Evolutionary conservation across 2,888 invertebrate species (phyloP), one percentile per base, ranked within the genome.

Genomic region (Aphidius colemani): DNA sequence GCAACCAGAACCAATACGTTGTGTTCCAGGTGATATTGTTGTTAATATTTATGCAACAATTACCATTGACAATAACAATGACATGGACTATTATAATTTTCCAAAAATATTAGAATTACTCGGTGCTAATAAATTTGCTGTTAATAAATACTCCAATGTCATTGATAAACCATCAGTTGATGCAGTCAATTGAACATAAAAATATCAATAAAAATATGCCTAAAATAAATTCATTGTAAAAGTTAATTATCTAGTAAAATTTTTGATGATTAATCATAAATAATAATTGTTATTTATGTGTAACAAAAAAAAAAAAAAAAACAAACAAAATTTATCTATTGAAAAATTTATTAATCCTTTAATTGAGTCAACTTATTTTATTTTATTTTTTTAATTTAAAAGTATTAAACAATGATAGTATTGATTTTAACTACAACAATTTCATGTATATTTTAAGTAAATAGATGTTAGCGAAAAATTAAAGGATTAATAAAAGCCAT

Each of bases 1-100:
- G 81, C 74, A 74, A 11, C 79, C 80, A 18, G 69, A 76, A n/a
- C 80, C 81, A 49, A 78, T 81, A 50, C 71, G 59, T 66, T 81
- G 81, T 53, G 59, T 78, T 61, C 75, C 81, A 80, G 81, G 81
- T 82, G 75, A 75, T 76, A 53, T 70, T 60, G 67, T 79, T 63
- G 77, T 76, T 72, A 63, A 74, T 59, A 48, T 77, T 66, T 70
- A 75, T 43, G 69, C 66, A 7, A 64, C 57, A 58, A 7, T 59
- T 3, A 59, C 9, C 6, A 56, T 61, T 6, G 6, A 73, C 7
- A 45, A 53, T 18, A 46, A 30, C 3, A 30, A 72, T 7, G 60
- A 69, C 13, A 55, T 63, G 18, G 40, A 61, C 43, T 59, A 53
- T 67, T 64, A 68, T 55, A 59, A 50, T 7, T 7, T 50, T 13